A percentile compares a stretch with the other conserved stretches of the same genome.
Conservation (phyloP, 2,888 invertebrate species). For the Scaptomyza polygonia region DNA sequence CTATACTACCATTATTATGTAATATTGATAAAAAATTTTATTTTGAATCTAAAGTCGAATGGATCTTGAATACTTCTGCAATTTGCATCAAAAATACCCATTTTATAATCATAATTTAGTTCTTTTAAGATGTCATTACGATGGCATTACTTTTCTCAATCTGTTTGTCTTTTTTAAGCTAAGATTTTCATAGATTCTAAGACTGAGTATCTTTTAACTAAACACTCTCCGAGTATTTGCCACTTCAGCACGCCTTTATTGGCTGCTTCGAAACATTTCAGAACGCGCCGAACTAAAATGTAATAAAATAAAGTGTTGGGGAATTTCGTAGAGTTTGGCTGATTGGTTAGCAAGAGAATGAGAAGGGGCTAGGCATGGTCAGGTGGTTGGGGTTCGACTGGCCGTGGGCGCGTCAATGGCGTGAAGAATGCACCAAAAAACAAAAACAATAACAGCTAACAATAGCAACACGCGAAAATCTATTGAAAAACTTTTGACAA, state of each 20-base stretch:
- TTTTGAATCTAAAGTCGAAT: too few species aligned
- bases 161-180: too few species aligned
- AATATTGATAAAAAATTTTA: background rate
- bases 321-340: slow-evolving; percentile 53
- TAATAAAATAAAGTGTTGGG: slow-evolving; percentile 80
- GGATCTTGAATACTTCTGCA: background rate
- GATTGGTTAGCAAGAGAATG: slow-evolving; percentile 31
- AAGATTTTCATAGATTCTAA: background rate
- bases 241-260: slow-evolving; percentile 35
- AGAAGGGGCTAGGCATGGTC: background rate
- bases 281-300: slow-evolving; percentile 58
- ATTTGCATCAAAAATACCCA: background rate
- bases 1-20: background rate
- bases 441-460: slow-evolving; percentile 24
- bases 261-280: slow-evolving; percentile 8
- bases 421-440: slow-evolving; percentile 58
- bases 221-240: background rate
- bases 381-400: slow-evolving; percentile 4
- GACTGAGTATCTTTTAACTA: background rate
- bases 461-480: slow-evolving; percentile 56
- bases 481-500: slow-evolving; percentile 63
- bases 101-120: too few species aligned
- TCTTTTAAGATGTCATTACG: too few species aligned
- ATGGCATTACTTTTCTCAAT: too few species aligned
- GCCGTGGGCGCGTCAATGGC: slow-evolving; percentile 58